These are phyloP conservation scores for Erinaceus europaeus DNA, from an alignment of 2,113 vertebrate species.

Conservation along the genomic window DNA sequence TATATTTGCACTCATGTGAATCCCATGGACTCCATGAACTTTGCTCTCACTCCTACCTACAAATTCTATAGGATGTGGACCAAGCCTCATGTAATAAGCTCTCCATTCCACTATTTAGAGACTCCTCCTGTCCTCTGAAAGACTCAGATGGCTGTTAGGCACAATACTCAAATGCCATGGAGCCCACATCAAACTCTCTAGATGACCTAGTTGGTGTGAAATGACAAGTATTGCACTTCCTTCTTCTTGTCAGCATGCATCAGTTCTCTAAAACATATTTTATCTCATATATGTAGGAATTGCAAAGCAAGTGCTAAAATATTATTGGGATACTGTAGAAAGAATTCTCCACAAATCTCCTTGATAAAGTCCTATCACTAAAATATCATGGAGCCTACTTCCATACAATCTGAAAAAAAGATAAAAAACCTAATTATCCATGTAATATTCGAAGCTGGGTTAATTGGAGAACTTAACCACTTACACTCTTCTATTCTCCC, in stretches of 20 bases:
- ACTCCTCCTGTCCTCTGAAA: not conserved
- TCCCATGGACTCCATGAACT: not conserved
- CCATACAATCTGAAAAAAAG: not conserved
- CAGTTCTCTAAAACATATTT: not conserved
- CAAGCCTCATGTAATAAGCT: not conserved
- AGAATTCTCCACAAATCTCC: not conserved
- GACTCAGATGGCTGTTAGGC: not conserved
- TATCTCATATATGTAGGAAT: not conserved
- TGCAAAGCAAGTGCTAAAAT: not conserved
- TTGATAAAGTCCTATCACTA: not conserved
- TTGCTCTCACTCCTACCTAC: too few relatives aligned
- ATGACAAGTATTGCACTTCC: not conserved
- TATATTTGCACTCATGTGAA: not conserved
- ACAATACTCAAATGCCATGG: not conserved
- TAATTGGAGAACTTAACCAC: not conserved
- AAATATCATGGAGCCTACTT: too few relatives aligned
- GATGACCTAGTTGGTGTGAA: not conserved
- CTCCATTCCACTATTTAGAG: not conserved
- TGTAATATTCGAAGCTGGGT: not conserved
- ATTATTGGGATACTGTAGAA: not conserved
- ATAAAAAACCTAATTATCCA: slow-evolving; percentile 7
- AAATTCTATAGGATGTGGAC: not conserved
- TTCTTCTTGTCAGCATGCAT: not conserved
- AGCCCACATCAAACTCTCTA: not conserved
- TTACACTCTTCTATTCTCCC: not conserved